A percentile compares a stretch with the other conserved stretches of the same genome.
phyloP scores from a whole-genome alignment of 2,888 invertebrate genomes.

The Hirtodrosophila alboralis region DNA sequence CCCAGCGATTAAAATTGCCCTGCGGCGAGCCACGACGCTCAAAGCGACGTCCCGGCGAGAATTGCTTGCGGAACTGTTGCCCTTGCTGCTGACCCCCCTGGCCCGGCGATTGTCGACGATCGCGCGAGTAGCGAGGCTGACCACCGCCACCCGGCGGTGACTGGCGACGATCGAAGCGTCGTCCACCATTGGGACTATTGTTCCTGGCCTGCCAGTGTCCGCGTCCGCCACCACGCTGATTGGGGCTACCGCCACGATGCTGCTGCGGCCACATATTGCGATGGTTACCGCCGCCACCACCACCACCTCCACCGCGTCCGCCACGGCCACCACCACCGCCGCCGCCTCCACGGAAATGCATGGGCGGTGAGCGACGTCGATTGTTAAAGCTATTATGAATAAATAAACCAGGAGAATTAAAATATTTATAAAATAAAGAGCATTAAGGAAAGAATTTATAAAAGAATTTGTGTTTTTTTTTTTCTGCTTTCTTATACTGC shows the following conservation, averaged over 20 bases:
- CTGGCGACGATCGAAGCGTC: constrained; percentile 70
- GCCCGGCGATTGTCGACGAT: constrained; percentile 70
- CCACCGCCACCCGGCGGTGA: constrained; percentile 60
- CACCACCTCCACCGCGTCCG: constrained; percentile 56
- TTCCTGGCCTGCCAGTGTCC: constrained; percentile 80
- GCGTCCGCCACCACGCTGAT: constrained; percentile 71
- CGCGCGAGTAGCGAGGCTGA: constrained; percentile 56
- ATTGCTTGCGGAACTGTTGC: constrained; percentile 80
- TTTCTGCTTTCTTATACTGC: too few species aligned
- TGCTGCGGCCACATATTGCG: constrained; percentile 68
- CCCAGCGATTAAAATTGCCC: constrained; percentile 77
- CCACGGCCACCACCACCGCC: constrained; percentile 70
- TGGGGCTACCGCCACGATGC: constrained; percentile 69
- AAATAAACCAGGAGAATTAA: neutral
- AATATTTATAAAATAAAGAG: neutral
- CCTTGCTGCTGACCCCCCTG: constrained; percentile 50
- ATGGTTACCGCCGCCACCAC: constrained; percentile 68
- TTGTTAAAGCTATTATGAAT: constrained; percentile 80
- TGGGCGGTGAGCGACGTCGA: constrained; percentile 79
- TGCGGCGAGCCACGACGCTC: constrained; percentile 75
- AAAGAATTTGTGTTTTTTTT: too few species aligned
- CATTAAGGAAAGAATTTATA: neutral
- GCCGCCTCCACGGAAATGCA: constrained; percentile 69
- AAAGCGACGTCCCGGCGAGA: constrained; percentile 72
- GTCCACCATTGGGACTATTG: constrained; percentile 75